These are phyloP conservation scores for Ecliptopera silaceata DNA, from an alignment of 2,888 invertebrate species.

Conservation along the genomic window DNA sequence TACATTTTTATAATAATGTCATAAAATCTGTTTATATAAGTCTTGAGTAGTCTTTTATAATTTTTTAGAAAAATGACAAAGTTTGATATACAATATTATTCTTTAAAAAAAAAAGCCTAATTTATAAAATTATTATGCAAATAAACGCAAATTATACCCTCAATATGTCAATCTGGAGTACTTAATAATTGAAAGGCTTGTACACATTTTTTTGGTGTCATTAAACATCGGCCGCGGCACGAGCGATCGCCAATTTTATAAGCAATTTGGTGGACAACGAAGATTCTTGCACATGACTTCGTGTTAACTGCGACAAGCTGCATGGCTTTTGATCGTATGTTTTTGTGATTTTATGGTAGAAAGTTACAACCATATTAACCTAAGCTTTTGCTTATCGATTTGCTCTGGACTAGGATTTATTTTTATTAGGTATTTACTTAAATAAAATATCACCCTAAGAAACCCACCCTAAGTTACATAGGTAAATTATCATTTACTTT, in stretches of 20 bases:
- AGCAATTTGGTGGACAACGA: conserved; percentile 75
- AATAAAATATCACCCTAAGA: no score
- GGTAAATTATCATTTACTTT: no score
- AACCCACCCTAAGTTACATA: no score
- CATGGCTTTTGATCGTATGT: not conserved
- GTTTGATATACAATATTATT: not conserved
- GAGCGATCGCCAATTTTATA: conserved; percentile 77
- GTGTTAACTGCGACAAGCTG: not conserved
- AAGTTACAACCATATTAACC: no score
- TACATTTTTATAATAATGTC: no score
- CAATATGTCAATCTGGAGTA: conserved; percentile 63
- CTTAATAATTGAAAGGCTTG: conserved; percentile 69
- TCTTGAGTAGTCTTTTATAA: no score
- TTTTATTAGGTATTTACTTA: no score
- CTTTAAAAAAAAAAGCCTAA: not conserved
- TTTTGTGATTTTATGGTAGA: not conserved
- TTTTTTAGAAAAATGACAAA: not conserved
- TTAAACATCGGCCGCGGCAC: conserved; percentile 69
- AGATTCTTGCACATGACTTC: conserved; percentile 13
- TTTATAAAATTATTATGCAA: conserved; percentile 26
- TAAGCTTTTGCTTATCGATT: no score
- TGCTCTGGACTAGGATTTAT: no score
- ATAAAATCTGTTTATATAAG: no score
- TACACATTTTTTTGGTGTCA: conserved; percentile 62
- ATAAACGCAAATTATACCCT: conserved; percentile 47